Evolutionary conservation across 2,797 vertebrate genomes (phyloP).

Genomic region (Syngnathus rostellatus): DNA sequence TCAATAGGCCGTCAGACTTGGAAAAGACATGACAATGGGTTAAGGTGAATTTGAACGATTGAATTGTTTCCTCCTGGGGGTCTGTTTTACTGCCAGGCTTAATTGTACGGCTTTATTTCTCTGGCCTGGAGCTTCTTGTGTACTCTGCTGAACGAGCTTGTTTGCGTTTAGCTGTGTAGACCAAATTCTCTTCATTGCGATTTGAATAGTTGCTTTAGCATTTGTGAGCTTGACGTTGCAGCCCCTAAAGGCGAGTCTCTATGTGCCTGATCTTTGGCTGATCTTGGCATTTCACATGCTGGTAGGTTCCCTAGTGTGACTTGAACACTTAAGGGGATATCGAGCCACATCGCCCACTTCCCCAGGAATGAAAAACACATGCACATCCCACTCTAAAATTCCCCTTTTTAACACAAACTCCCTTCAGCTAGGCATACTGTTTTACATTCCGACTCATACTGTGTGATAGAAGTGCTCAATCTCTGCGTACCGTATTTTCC

Average conservation of each 20-base stretch:
- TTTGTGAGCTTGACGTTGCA: slow-evolving; percentile 48
- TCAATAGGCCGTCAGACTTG: not conserved
- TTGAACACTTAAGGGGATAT: slow-evolving; percentile 47
- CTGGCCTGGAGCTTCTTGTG: slow-evolving; percentile 34
- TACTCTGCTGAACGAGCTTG: slow-evolving; percentile 53
- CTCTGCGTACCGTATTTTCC: too few species aligned
- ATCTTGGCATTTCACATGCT: slow-evolving; percentile 54
- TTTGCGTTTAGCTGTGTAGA: slow-evolving; percentile 56
- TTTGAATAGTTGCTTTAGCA: slow-evolving; percentile 51
- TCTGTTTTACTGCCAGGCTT: not conserved
- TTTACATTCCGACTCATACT: not conserved
- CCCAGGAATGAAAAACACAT: slow-evolving; percentile 37
- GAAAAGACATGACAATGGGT: not conserved
- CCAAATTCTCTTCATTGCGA: slow-evolving; percentile 55
- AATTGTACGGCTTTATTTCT: slow-evolving; percentile 36
- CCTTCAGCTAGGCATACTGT: not conserved
- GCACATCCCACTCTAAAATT: slow-evolving; percentile 10
- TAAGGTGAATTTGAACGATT: slow-evolving; percentile 1
- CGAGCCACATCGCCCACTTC: slow-evolving; percentile 36
- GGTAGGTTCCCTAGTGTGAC: slow-evolving; percentile 44
- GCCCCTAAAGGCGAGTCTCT: slow-evolving; percentile 36
- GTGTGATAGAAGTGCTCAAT: not conserved
- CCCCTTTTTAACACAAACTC: not conserved
- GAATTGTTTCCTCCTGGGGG: not conserved
- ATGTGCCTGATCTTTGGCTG: slow-evolving; percentile 48